A percentile compares a stretch with the other conserved stretches of the same genome.
phyloP scores from a whole-genome alignment of 2,113 vertebrate species.

The Physeter macrocephalus region DNA sequence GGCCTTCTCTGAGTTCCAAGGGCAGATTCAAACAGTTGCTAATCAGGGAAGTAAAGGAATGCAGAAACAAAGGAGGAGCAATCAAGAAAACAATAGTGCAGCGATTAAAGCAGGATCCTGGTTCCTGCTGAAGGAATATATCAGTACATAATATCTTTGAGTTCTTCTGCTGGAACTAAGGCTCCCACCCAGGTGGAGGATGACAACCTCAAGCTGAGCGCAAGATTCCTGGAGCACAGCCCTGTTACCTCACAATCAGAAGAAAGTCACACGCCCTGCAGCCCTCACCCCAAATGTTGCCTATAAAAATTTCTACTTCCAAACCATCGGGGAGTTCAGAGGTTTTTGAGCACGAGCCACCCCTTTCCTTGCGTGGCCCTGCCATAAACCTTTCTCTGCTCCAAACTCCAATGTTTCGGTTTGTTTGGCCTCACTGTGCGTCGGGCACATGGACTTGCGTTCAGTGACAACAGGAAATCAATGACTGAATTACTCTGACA shows the following conservation, averaged over 20 bases:
- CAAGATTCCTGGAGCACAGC: background rate
- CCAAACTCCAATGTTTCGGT: background rate
- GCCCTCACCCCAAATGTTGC: background rate
- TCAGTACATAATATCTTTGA: background rate
- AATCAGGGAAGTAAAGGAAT: background rate
- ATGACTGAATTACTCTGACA: background rate
- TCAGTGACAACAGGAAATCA: background rate
- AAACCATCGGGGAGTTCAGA: background rate
- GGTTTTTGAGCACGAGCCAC: background rate
- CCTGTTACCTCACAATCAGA: background rate
- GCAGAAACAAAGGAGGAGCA: background rate
- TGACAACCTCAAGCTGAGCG: background rate
- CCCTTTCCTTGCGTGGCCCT: background rate
- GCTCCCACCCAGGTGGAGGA: background rate
- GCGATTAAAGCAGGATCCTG: background rate
- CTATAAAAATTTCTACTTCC: background rate
- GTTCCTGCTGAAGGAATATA: background rate
- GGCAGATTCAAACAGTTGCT: too few relatives aligned
- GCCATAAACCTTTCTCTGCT: background rate
- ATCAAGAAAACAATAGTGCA: background rate
- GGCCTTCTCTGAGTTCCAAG: too few relatives aligned
- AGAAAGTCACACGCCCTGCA: background rate
- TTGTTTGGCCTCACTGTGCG: background rate
- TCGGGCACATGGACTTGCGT: background rate
- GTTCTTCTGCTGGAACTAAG: background rate